phyloP scores from a whole-genome alignment of 2,888 invertebrate species.

The Pterostichus niger region DNA sequence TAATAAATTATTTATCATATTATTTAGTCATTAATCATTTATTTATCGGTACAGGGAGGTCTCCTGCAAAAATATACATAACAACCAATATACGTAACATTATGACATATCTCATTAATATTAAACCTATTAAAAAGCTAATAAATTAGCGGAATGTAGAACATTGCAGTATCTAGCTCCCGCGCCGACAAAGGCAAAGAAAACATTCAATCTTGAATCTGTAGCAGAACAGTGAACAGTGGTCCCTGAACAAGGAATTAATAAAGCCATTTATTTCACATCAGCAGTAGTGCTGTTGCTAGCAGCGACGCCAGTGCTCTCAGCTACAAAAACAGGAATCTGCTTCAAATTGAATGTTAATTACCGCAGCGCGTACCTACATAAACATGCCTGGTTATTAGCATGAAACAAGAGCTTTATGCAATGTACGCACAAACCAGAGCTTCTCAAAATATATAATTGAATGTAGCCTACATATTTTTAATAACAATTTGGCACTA shows the following conservation, averaged over 20 bases:
- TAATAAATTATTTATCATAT: background rate
- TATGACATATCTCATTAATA: conserved; percentile 35
- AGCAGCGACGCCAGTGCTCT: background rate
- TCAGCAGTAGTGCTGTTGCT: conserved; percentile 16
- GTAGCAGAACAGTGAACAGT: conserved; percentile 1
- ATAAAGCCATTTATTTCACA: conserved; percentile 50
- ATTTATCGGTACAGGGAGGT: conserved; percentile 1
- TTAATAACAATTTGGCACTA: too few relatives aligned
- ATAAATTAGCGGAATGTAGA: conserved; percentile 33
- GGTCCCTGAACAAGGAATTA: conserved; percentile 23
- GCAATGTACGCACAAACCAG: background rate
- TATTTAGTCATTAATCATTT: conserved; percentile 5
- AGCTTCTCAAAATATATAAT: background rate
- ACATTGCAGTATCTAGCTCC: background rate
- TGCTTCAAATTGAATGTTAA: conserved; percentile 51
- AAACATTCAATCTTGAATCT: conserved; percentile 4
- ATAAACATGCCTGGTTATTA: conserved; percentile 27
- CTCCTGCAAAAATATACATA: conserved; percentile 9
- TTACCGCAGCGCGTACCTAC: conserved; percentile 18
- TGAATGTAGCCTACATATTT: too few relatives aligned
- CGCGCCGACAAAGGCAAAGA: conserved; percentile 36
- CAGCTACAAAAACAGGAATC: conserved; percentile 33
- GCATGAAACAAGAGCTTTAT: conserved; percentile 2
- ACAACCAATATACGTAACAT: conserved; percentile 19
- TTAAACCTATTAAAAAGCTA: conserved; percentile 19